Base-by-base conservation (phyloP, 1,140 invertebrate species). In the Whitmania pigra region DNA sequence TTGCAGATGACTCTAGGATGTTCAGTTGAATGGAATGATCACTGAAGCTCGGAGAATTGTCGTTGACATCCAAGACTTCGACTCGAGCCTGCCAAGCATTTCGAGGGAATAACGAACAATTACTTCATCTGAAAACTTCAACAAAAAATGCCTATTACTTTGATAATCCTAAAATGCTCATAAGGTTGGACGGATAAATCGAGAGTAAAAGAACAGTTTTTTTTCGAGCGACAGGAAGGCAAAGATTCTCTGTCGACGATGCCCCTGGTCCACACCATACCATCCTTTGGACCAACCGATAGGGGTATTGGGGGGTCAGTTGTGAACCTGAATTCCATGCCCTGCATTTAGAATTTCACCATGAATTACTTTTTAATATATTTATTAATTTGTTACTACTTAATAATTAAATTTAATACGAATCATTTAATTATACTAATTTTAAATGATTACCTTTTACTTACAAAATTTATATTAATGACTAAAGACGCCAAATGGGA, bases 1-100 rank as follows among this genome's bases (percentile, higher is more conserved):
- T 69, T 4, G 73, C 57, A n/a, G 73, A 75, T 13, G 75, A 75
- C 73, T 81, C 80, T 5, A 76, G 74, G 25, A 80, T 75, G 57
- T 71, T 69, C 22, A 80, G 73, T 43, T 72, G 73, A 0, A 77
- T 72, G 15, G 63, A 53, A 9, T 53, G 25, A 18, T 76, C 53
- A 0, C 77, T 74, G 76, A 81, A 81, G 53, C 40, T 73, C 25
- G 80, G 80, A 9, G 70, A 53, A 73, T 81, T 79, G 71, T 81
- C 80, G 75, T 81, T 80, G 15, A 78, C 77, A 57, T 80, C 79
- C 0, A 68, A 15, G 13, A 80, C 71, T 40, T 69, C 76, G 9
- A 80, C 75, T 49, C 31, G 53, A 29, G 68, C 72, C 53, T 53
- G 27, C 15, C 25, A 43, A 20, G 31, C 15, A 69, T 20, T 63